Percentiles rank a stretch among this genome's conserved stretches.
Evolutionary conservation across 2,888 invertebrate genomes (phyloP).

Genomic region (Eudemis profundana): DNA sequence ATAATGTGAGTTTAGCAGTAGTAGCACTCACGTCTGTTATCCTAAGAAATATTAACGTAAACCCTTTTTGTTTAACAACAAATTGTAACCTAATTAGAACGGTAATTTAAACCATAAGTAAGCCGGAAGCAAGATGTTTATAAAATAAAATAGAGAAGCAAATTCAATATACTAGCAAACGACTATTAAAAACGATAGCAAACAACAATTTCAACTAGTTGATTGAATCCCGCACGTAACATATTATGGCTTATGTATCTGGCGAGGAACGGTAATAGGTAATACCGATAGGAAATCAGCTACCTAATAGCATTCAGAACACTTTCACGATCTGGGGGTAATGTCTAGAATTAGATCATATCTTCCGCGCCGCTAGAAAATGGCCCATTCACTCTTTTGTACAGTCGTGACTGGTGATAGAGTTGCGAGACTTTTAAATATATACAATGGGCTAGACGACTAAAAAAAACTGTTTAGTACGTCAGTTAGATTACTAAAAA

Average conservation of each 20-base stretch:
- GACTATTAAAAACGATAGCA: background rate
- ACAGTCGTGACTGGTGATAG: conserved; percentile 41
- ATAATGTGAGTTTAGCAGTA: no score
- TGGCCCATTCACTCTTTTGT: conserved; percentile 50
- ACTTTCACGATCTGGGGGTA: conserved; percentile 62
- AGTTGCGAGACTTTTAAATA: background rate
- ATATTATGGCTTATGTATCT: conserved; percentile 13
- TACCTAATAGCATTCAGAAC: conserved; percentile 46
- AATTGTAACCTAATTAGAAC: no score
- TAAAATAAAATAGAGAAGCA: no score
- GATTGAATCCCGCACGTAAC: conserved; percentile 4
- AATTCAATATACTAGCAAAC: no score
- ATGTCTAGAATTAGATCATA: conserved; percentile 54
- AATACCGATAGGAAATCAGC: conserved; percentile 41
- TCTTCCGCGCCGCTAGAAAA: conserved; percentile 68
- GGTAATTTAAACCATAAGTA: no score
- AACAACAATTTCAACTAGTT: background rate
- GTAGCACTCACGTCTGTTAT: no score
- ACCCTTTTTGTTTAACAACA: no score
- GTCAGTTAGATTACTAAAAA: no score
- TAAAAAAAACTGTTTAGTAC: no score
- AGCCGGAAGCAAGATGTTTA: no score
- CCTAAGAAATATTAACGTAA: no score
- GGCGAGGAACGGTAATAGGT: conserved; percentile 19
- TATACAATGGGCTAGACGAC: no score